These are phyloP conservation scores for Ditylenchus weischeri DNA, from an alignment of 2,888 invertebrate genomes.

Conservation along the genomic window DNA sequence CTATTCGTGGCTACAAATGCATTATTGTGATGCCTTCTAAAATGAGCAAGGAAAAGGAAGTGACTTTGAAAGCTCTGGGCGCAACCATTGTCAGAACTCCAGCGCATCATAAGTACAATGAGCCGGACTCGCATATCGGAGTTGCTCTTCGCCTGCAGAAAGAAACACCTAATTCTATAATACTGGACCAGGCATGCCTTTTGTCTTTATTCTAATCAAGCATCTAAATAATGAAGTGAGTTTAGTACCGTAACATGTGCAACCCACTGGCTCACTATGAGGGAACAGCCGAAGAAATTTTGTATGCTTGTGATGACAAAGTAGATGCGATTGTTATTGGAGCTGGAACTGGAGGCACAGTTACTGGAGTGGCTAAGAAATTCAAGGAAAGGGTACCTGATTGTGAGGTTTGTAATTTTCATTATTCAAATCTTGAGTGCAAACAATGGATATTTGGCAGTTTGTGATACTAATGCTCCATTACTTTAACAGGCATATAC, in stretches of 20 bases:
- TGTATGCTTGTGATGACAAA: constrained; percentile 33
- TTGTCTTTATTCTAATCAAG: background rate
- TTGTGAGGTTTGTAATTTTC: constrained; percentile 27
- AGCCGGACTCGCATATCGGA: constrained; percentile 82
- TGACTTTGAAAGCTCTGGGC: constrained; percentile 79
- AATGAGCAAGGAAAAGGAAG: constrained; percentile 95
- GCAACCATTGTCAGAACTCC: constrained; percentile 75
- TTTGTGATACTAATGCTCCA: no score
- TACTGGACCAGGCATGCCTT: constrained; percentile 79
- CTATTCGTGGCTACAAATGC: constrained; percentile 88
- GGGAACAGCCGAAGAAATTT: constrained; percentile 73
- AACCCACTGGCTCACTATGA: constrained; percentile 98
- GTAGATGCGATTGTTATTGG: constrained; percentile 42
- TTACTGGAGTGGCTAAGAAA: constrained; percentile 83
- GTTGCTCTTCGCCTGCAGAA: constrained; percentile 75
- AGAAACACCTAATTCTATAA: constrained; percentile 84
- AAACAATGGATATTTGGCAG: no score
- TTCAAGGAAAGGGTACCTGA: constrained; percentile 71
- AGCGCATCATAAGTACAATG: constrained; percentile 30
- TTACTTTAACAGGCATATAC: no score
- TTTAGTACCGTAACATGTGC: constrained; percentile 75
- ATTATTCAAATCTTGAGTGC: no score
- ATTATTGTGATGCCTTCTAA: constrained; percentile 97
- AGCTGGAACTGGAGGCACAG: constrained; percentile 93
- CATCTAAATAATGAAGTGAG: background rate